These are phyloP conservation scores for Acropora yongei DNA, from an alignment of 64 coral and sea anemone species.

Conservation along the genomic window DNA sequence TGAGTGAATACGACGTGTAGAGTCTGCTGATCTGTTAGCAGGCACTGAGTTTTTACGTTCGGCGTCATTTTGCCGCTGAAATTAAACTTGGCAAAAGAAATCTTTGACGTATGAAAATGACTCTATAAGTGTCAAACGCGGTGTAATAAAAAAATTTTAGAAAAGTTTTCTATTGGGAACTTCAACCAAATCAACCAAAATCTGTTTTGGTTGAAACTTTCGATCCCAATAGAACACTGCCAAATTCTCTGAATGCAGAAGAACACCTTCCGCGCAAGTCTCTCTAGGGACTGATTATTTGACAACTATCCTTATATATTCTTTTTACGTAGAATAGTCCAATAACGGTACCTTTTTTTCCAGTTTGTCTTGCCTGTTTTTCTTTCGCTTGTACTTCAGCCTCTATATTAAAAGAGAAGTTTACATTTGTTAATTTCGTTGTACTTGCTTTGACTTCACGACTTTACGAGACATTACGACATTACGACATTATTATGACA, in stretches of 20 bases:
- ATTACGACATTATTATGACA: too few species aligned
- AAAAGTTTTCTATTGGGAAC: not conserved
- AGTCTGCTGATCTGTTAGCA: not conserved
- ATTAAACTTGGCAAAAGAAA: not conserved
- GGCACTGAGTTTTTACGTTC: not conserved
- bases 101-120: not conserved
- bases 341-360: not conserved
- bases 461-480: too few species aligned
- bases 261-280: too few species aligned
- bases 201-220: not conserved
- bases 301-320: not conserved
- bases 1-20: not conserved
- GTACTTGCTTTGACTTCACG: too few species aligned
- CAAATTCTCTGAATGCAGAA: too few species aligned
- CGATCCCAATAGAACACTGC: not conserved
- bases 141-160: not conserved
- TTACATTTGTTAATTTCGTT: not conserved
- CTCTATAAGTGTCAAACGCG: not conserved
- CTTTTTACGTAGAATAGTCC: not conserved
- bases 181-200: not conserved
- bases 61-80: not conserved
- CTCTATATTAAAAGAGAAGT: not conserved
- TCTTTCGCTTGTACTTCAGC: not conserved
- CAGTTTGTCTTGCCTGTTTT: not conserved
- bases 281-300: not conserved